These are phyloP conservation scores for Ptilodon capucinus DNA, from an alignment of 2,888 invertebrate genomes.

Conservation along the genomic window DNA sequence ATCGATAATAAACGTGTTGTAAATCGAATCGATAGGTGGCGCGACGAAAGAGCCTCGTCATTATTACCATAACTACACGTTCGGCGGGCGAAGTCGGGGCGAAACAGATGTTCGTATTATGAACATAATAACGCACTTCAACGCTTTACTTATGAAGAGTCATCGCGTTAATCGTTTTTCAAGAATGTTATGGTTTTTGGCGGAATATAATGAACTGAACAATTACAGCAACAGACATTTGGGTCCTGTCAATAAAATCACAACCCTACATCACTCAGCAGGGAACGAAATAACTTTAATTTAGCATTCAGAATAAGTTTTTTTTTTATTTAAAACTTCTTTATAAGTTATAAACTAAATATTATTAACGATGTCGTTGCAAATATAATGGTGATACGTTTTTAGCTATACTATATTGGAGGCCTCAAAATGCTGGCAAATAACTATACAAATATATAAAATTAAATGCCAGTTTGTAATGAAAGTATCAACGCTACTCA, in stretches of 20 bases:
- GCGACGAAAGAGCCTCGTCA: constrained; percentile 10
- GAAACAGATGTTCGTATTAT: constrained; percentile 29
- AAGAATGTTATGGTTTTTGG: constrained; percentile 10
- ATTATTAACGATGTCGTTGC: too few species aligned
- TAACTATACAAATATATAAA: too few species aligned
- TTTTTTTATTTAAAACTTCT: too few species aligned
- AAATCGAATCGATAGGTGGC: constrained; percentile 4
- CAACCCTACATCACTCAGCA: not conserved
- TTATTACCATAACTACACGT: constrained; percentile 4
- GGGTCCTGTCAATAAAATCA: not conserved
- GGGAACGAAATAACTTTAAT: not conserved
- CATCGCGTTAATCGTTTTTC: constrained; percentile 29
- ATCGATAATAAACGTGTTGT: constrained; percentile 1
- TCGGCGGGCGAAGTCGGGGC: not conserved
- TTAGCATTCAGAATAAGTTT: too few species aligned
- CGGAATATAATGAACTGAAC: not conserved
- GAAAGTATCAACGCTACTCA: too few species aligned
- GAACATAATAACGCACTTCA: constrained; percentile 20
- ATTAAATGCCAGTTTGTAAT: too few species aligned
- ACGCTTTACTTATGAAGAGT: constrained; percentile 20
- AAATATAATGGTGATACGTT: too few species aligned
- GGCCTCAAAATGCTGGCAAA: too few species aligned
- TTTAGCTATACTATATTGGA: too few species aligned
- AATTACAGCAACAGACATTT: not conserved
- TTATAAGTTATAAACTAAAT: too few species aligned